These are phyloP conservation scores for Dolomedes plantarius DNA, from an alignment of 2,888 invertebrate genomes.

Conservation along the genomic window DNA sequence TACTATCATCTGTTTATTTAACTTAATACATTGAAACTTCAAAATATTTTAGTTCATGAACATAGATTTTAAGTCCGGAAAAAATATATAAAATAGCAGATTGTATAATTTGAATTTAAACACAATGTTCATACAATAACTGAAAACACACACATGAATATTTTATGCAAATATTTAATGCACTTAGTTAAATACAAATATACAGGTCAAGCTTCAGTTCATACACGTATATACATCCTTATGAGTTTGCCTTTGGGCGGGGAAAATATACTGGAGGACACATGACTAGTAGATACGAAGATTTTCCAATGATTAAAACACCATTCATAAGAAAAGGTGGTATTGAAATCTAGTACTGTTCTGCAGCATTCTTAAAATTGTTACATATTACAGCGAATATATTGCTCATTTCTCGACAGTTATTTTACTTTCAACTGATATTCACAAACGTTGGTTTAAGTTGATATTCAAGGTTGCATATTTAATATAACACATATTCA, in stretches of 20 bases:
- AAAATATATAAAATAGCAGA: no score
- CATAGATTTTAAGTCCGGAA: no score
- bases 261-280: conserved; percentile 25
- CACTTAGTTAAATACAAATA: conserved; percentile 51
- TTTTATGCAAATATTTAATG: conserved; percentile 42
- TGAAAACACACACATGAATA: no score
- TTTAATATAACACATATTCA: no score
- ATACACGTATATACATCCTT: conserved; percentile 36
- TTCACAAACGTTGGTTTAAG: no score
- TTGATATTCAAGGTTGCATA: no score
- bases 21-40: no score
- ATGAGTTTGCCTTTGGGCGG: conserved; percentile 5
- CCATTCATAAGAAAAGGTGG: not conserved
- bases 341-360: not conserved
- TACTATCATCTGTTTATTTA: no score
- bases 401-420: not conserved
- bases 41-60: no score
- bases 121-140: no score
- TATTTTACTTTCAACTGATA: no score
- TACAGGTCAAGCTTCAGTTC: conserved; percentile 39
- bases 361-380: not conserved
- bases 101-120: no score
- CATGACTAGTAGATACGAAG: conserved; percentile 53
- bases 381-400: not conserved
- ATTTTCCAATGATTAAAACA: not conserved